Conservation (phyloP, 1,140 invertebrate species). For the Drosophila triauraria region DNA sequence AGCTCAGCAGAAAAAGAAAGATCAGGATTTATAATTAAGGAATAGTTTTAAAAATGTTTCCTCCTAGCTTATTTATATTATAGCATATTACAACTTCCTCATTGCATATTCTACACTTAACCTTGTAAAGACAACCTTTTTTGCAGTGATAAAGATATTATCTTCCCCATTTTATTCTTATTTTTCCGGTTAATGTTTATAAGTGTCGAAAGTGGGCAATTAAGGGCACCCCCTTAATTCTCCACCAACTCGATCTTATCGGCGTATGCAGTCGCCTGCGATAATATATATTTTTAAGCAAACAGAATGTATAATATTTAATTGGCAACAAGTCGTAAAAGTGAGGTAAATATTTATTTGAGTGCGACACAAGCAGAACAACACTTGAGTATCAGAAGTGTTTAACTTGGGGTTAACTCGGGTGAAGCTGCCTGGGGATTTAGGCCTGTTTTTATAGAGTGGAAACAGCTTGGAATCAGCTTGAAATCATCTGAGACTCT, state of each 20-base stretch:
- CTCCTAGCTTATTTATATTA: too few species aligned
- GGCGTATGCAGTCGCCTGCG: conserved; percentile 25
- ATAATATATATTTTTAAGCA: conserved; percentile 9
- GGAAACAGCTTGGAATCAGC: conserved; percentile 5
- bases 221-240: background rate
- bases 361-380: conserved; percentile 20
- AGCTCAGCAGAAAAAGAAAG: background rate
- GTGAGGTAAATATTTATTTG: conserved; percentile 67
- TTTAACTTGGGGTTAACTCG: conserved; percentile 10
- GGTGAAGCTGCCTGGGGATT: conserved; percentile 2
- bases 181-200: background rate
- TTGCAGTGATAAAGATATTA: background rate
- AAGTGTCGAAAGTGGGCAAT: conserved; percentile 3
- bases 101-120: background rate
- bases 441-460: conserved; percentile 25
- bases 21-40: background rate
- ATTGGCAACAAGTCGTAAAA: conserved; percentile 62
- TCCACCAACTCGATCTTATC: conserved; percentile 16
- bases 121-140: background rate
- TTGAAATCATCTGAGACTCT: conserved; percentile 5
- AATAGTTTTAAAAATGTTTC: too few species aligned
- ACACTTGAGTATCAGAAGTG: conserved; percentile 14
- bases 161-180: background rate
- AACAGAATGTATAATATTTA: conserved; percentile 35
- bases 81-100: too few species aligned